These are phyloP conservation scores for Gymnothorax javanicus DNA, from an alignment of 2,797 vertebrate genomes.

Conservation along the genomic window DNA sequence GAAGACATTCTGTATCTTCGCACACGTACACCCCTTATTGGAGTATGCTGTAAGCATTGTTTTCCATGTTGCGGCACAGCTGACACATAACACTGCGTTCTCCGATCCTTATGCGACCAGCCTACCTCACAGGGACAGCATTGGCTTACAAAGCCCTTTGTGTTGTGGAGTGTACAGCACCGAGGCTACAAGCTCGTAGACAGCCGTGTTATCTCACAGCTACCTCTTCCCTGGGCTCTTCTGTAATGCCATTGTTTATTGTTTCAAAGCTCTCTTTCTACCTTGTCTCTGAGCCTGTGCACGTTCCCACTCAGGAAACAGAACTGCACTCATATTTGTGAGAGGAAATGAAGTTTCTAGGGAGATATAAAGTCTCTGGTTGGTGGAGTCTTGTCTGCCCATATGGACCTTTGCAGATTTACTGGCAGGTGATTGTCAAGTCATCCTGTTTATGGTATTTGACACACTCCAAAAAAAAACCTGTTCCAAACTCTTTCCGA, in stretches of 20 bases:
- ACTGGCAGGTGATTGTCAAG: neutral
- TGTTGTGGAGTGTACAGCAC: neutral
- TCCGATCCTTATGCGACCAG: neutral
- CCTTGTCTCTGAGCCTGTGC: neutral
- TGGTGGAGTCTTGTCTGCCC: neutral
- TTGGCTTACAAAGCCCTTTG: neutral
- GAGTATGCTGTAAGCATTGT: neutral
- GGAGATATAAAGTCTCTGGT: neutral
- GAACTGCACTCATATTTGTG: neutral
- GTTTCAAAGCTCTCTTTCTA: neutral
- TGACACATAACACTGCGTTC: neutral
- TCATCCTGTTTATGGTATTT: neutral
- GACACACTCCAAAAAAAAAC: neutral
- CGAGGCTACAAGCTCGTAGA: neutral
- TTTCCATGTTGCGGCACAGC: neutral
- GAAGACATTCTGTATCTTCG: neutral
- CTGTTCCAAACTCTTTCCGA: neutral
- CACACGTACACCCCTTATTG: neutral
- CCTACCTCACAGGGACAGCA: neutral
- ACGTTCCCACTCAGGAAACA: neutral
- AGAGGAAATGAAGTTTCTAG: neutral
- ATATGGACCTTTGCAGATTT: neutral
- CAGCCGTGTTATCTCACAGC: neutral
- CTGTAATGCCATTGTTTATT: neutral
- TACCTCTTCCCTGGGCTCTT: neutral